A percentile compares a stretch with the other conserved stretches of the same genome.
Evolutionary conservation across 2,113 vertebrate genomes (phyloP).

Genomic region (Malaclemys terrapin): DNA sequence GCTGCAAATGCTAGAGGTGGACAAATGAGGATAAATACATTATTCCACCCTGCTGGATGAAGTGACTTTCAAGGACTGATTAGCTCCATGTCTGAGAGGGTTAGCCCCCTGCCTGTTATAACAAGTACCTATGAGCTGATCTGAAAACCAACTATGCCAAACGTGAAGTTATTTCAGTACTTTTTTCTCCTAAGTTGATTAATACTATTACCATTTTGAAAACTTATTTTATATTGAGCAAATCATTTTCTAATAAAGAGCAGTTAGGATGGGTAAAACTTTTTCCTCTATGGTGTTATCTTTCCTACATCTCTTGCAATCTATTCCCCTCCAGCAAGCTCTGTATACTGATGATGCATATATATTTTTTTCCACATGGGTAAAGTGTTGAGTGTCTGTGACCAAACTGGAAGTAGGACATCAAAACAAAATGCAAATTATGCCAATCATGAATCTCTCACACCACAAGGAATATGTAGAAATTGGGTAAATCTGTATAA

Average conservation of each 20-base stretch:
- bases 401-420: too few relatives aligned
- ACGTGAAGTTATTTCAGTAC: slow-evolving; percentile 74
- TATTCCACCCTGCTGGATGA: slow-evolving; percentile 71
- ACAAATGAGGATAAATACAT: slow-evolving; percentile 60
- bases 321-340: background rate
- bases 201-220: slow-evolving; percentile 70
- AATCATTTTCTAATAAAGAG: slow-evolving; percentile 70
- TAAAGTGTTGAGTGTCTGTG: background rate
- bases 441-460: background rate
- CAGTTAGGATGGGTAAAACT: slow-evolving; percentile 67
- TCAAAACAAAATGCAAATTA: too few relatives aligned
- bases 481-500: background rate
- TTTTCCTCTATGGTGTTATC: background rate
- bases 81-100: slow-evolving; percentile 77
- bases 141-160: slow-evolving; percentile 69
- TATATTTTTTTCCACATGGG: background rate
- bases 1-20: slow-evolving; percentile 62
- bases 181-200: slow-evolving; percentile 71
- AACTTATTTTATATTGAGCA: slow-evolving; percentile 57
- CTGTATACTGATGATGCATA: background rate
- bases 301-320: background rate
- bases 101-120: slow-evolving; percentile 75
- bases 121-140: slow-evolving; percentile 74
- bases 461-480: background rate
- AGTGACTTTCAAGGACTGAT: slow-evolving; percentile 77